Base-by-base conservation (phyloP, 2,888 invertebrate genomes). In the Cylindroiulus punctatus region DNA sequence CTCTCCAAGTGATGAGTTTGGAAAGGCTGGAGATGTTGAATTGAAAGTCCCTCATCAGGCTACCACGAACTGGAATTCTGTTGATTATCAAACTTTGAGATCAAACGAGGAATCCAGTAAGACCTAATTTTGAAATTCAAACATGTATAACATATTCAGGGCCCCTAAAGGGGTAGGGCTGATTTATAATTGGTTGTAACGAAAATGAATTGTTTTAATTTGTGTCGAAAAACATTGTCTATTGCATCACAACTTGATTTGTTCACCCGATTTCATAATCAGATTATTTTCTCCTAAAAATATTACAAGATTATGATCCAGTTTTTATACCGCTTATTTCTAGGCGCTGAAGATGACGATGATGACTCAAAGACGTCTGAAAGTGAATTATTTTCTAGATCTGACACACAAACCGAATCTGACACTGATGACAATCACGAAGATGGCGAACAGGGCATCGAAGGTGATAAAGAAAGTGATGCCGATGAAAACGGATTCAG, bases 351-450 rank as follows among this genome's bases (percentile, higher is more conserved):
- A 85, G 86, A 65, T 12, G 86, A 86, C 47, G 86, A 65, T 12
- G 36, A 36, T 36, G 86, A 84, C 47, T 85, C 85, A 22, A 52
- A 84, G 47, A 47, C 84, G 19, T 42, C 44, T 22, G 84, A 84
- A 17, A 84, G 84, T 84, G 84, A 84, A 19, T 32, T 47, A 26
- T 84, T 44, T 44, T 42, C 84, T 19, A 81, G 52, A 14, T 81
- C 87, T 86, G 88, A 88, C 26, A 94, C 94, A n/a, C 94, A 94
- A 65, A 94, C 94, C 0, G 95, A 95, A 90, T 94, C 88, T 17
- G 90, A 90, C 83, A 94, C 94, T 14, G 65, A 86, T 83, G 87
- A 65, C n/a, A 84, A 87, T 81, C 87, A 86, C 19, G 87, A 85
- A 30, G 85, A 86, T 10, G 86, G 87, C 32, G 87, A 88, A 22